Base-by-base conservation (phyloP, 1,140 invertebrate species). In the Telenomus remus region DNA sequence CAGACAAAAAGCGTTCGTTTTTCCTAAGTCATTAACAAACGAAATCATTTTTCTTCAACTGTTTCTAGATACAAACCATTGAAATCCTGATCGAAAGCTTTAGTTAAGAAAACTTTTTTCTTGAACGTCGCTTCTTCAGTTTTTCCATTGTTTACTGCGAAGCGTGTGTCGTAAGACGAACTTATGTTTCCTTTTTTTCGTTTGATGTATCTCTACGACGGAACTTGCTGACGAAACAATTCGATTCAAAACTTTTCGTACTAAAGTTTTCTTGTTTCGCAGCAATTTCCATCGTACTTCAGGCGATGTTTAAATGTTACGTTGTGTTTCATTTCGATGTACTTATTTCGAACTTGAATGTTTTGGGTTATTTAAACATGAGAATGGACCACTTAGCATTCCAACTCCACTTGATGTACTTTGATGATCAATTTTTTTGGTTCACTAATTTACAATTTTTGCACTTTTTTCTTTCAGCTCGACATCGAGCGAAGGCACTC, bases 401-500 rank as follows among this genome's bases (percentile, higher is more conserved):
- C 19, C 6, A n/a, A n/a, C 19, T 27, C 19, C 19, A 27, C 19
- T n/a, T n/a, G n/a, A n/a, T n/a, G n/a, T 27, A 27, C 19, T 27
- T 27, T n/a, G n/a, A n/a, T n/a, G n/a, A n/a, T n/a, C n/a, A n/a
- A n/a, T n/a, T n/a, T n/a, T 3, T 11, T 39, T 9, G 9, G 1
- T 11, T 39, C 3, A 39, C 1, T n/a, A 9, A 19, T 57, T 56
- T 9, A 44, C 12, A 10, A n/a, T 8, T 27, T 57, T 27, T 14
- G 49, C 46, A 4, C 37, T 37, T 50, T 73, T 78, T 44, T 71
- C 2, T 27, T 27, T 16, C 59, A 89, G 88, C 74, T 89, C 87
- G 9, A 85, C 88, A 1, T 89, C 87, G 4, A 89, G 88, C 53
- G 88, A 89, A 39, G 89, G 84, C 19, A 89, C 88, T 9, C 88